Conservation (phyloP, 1,140 invertebrate species). For the Sinonovacula constricta region DNA sequence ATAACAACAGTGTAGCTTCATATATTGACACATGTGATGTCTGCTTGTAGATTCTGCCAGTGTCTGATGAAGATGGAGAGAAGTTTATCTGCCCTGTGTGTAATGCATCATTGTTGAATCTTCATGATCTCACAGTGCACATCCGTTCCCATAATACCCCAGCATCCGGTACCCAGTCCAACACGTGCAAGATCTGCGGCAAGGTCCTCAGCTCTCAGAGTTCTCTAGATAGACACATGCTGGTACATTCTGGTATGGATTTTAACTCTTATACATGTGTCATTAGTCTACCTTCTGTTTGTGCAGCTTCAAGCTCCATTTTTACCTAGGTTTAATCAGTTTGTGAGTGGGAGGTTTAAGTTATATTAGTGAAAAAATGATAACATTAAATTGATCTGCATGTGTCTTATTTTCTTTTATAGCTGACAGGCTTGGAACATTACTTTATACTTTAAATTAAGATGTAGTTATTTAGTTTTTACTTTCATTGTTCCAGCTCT, state of each 20-base stretch:
- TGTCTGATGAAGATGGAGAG: slow-evolving; percentile 59
- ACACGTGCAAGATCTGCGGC: slow-evolving; percentile 80
- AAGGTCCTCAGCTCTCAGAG: slow-evolving; percentile 86
- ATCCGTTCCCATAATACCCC: slow-evolving; percentile 80
- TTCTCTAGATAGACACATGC: slow-evolving; percentile 80
- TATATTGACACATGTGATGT: background rate
- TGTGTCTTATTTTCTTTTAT: no score
- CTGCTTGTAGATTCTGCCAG: slow-evolving; percentile 71
- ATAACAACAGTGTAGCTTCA: background rate
- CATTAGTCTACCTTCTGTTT: no score
- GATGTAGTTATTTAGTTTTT: no score
- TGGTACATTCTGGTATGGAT: slow-evolving; percentile 76
- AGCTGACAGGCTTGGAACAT: no score
- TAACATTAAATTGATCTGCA: no score
- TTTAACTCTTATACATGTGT: background rate
- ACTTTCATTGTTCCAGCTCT: no score
- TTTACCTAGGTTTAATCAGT: no score
- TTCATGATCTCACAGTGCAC: slow-evolving; percentile 85
- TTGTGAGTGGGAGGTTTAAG: no score
- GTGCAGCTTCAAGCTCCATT: no score
- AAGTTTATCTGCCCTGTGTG: slow-evolving; percentile 85
- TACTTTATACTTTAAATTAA: no score
- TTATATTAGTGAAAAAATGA: no score
- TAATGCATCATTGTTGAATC: slow-evolving; percentile 81
- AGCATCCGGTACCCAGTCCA: slow-evolving; percentile 61